Conservation (phyloP, 2,797 vertebrate species). For the Fistularia tabacaria region DNA sequence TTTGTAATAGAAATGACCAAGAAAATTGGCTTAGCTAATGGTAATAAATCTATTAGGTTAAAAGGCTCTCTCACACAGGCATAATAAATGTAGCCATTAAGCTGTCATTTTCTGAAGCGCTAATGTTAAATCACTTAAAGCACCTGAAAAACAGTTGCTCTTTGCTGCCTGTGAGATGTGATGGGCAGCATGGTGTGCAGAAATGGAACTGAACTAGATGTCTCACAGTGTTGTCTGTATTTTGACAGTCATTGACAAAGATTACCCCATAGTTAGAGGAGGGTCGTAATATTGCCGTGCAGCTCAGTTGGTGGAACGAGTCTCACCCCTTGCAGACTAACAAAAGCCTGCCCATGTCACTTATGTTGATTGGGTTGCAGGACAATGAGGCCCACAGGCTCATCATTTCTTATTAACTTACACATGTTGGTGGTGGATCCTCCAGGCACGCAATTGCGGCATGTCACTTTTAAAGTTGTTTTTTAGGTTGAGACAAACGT, state of each 20-base stretch:
- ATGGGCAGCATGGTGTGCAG: constrained; percentile 23
- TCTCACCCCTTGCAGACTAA: constrained; percentile 32
- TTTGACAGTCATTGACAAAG: constrained; percentile 52
- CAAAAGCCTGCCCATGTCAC: constrained; percentile 43
- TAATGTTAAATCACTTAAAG: constrained; percentile 27
- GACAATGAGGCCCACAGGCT: constrained; percentile 31
- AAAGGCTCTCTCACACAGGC: constrained; percentile 10
- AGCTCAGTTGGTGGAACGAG: constrained; percentile 46
- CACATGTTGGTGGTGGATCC: constrained; percentile 8
- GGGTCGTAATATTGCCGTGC: constrained; percentile 39
- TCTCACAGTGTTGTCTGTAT: constrained; percentile 18
- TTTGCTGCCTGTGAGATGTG: constrained; percentile 12
- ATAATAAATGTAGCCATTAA: constrained; percentile 35
- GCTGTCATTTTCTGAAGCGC: constrained; percentile 13
- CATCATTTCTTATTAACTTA: constrained; percentile 5
- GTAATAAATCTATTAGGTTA: constrained; percentile 16
- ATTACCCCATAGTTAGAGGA: constrained; percentile 59
- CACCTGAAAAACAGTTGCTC: constrained; percentile 12
- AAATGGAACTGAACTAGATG: constrained; percentile 44
- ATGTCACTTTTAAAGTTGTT: not conserved
- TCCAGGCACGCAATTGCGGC: not conserved
- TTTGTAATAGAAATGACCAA: constrained; percentile 1
- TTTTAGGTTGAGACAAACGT: not conserved
- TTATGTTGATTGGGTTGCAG: constrained; percentile 41
- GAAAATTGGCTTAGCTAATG: constrained; percentile 5